A percentile compares a stretch with the other conserved stretches of the same genome.
Evolutionary conservation across 2,888 invertebrate species (phyloP).

Genomic region (Fissipunctia ypsillon): DNA sequence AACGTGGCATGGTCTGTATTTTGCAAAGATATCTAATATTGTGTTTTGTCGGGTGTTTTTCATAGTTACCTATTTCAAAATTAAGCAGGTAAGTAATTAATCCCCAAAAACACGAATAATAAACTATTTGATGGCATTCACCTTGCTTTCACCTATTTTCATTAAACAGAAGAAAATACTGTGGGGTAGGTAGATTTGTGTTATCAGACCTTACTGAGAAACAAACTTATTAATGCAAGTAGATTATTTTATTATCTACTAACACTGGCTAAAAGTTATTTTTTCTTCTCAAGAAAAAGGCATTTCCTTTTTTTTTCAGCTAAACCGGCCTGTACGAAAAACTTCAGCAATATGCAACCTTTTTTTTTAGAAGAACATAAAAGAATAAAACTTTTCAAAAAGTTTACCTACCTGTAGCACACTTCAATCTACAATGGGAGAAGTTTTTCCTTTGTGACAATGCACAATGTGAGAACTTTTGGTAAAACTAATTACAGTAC

Average conservation of each 20-base stretch:
- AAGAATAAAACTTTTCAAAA: slow-evolving; percentile 1
- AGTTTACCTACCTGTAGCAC: neutral
- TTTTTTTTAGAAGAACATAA: slow-evolving; percentile 6
- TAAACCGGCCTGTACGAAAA: neutral
- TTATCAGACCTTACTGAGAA: neutral
- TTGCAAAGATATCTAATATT: too few relatives aligned
- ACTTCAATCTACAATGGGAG: neutral
- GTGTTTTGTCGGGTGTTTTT: neutral
- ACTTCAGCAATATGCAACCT: slow-evolving; percentile 1
- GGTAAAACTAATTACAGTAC: slow-evolving; percentile 2
- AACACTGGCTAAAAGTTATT: slow-evolving; percentile 15
- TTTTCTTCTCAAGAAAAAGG: neutral
- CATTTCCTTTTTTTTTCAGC: neutral
- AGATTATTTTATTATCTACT: neutral
- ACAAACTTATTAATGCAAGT: neutral
- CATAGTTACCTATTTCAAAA: neutral
- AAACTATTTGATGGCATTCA: neutral
- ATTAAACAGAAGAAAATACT: neutral
- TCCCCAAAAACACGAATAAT: neutral
- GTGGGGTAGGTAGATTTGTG: neutral
- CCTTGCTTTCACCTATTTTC: neutral
- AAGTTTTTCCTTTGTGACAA: too few relatives aligned
- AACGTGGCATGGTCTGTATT: too few relatives aligned
- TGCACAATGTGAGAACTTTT: slow-evolving; percentile 11
- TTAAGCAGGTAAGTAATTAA: neutral